Evolutionary conservation across 2,888 invertebrate genomes (phyloP).

Genomic region (Hemistola chrysoprasaria): DNA sequence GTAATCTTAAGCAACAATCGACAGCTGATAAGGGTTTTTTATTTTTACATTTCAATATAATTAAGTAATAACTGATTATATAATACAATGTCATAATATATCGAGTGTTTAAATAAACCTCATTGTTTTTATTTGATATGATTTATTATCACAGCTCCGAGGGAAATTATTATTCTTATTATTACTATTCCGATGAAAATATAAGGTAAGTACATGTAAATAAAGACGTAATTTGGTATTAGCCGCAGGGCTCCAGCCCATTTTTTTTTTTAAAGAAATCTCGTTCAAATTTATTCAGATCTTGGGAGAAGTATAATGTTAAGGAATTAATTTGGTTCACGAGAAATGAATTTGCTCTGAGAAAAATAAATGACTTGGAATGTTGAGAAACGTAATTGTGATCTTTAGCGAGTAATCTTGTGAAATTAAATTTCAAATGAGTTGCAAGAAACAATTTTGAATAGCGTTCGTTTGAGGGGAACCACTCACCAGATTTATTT

Average conservation of each 20-base stretch:
- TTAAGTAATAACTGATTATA: not conserved
- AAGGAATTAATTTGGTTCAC: conserved; percentile 75
- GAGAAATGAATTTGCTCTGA: conserved; percentile 62
- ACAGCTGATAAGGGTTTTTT: conserved; percentile 44
- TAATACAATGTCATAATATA: conserved; percentile 6
- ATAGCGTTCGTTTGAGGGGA: conserved; percentile 28
- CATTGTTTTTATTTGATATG: conserved; percentile 22
- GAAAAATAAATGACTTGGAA: conserved; percentile 72
- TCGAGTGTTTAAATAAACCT: conserved; percentile 19
- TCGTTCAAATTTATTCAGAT: conserved; percentile 75
- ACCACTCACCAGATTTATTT: conserved; percentile 15
- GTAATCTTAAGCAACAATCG: conserved; percentile 36
- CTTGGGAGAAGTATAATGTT: conserved; percentile 75
- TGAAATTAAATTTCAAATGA: conserved; percentile 58
- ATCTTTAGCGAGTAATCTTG: conserved; percentile 52
- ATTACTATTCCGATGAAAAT: conserved; percentile 14
- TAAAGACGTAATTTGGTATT: conserved; percentile 75
- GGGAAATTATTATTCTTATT: conserved; percentile 19
- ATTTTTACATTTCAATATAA: conserved; percentile 3
- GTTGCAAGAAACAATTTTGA: conserved; percentile 45
- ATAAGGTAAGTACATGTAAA: conserved; percentile 58
- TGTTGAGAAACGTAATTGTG: conserved; percentile 70
- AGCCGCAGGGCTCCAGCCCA: conserved; percentile 65
- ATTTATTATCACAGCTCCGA: conserved; percentile 14
- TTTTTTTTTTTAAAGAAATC: conserved; percentile 71